These are phyloP conservation scores for Agelastica alni DNA, from an alignment of 2,888 invertebrate species.

Conservation along the genomic window DNA sequence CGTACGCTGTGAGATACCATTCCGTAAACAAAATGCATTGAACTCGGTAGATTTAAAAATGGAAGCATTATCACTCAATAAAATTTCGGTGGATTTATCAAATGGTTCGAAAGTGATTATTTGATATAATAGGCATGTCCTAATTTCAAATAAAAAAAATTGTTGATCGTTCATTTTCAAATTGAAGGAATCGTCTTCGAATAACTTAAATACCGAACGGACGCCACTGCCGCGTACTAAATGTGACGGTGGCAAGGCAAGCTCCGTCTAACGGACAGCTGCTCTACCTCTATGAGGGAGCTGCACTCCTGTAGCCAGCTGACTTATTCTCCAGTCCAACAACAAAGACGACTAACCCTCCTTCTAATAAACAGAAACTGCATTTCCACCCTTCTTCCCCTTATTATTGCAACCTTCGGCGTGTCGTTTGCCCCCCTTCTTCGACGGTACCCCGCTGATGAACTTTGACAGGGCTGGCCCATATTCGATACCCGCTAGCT, in stretches of 20 bases:
- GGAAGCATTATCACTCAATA: too few relatives aligned
- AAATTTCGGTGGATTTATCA: too few relatives aligned
- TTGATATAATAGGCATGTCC: too few relatives aligned
- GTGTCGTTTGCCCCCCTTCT: constrained; percentile 44
- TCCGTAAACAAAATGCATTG: too few relatives aligned
- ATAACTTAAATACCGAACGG: constrained; percentile 10
- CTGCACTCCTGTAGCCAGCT: constrained; percentile 52
- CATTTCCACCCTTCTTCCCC: constrained; percentile 44
- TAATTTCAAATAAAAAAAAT: too few relatives aligned
- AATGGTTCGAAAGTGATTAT: too few relatives aligned
- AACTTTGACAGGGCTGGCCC: constrained; percentile 28
- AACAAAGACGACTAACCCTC: constrained; percentile 56
- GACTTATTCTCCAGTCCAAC: constrained; percentile 55
- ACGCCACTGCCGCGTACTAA: constrained; percentile 40
- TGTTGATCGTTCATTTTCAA: too few relatives aligned
- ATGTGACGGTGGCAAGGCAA: constrained; percentile 38
- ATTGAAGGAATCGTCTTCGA: too few relatives aligned
- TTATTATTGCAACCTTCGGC: constrained; percentile 41
- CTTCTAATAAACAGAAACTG: constrained; percentile 49
- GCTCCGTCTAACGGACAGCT: constrained; percentile 43
- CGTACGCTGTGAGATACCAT: too few relatives aligned
- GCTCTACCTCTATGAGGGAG: constrained; percentile 40
- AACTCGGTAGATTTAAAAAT: too few relatives aligned
- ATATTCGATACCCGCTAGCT: neutral
- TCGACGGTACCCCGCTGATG: constrained; percentile 31